phyloP scores from a whole-genome alignment of 2,113 vertebrate species.

The Tursiops truncatus region DNA sequence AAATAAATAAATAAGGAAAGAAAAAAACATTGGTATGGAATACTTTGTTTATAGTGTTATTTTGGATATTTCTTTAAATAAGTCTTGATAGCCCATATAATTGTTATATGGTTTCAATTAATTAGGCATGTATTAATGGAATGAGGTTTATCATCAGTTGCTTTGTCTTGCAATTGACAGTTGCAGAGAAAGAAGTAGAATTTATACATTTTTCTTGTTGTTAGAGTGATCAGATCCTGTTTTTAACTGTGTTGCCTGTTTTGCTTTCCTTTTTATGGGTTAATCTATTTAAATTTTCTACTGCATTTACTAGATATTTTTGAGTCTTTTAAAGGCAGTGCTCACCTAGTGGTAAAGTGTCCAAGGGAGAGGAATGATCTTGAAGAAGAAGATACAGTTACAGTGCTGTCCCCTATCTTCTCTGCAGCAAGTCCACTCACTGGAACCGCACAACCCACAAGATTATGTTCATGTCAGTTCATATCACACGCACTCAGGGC shows the following conservation, averaged over 20 bases:
- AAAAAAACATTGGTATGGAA: neutral
- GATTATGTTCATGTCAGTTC: neutral
- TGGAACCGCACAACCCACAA: rapidly evolving
- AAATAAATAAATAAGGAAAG: neutral
- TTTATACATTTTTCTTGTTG: neutral
- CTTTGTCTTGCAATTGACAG: neutral
- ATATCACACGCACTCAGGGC: no score
- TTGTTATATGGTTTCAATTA: neutral
- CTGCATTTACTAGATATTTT: neutral
- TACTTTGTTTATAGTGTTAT: neutral
- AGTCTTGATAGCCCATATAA: neutral
- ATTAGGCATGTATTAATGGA: neutral
- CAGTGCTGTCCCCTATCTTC: neutral
- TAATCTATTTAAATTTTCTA: neutral
- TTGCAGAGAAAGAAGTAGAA: neutral
- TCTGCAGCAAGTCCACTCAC: neutral
- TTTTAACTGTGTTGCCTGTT: neutral
- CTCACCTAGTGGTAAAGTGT: no score
- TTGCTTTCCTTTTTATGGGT: neutral
- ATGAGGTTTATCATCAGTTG: neutral
- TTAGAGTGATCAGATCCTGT: neutral
- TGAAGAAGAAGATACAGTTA: neutral
- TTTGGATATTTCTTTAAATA: neutral
- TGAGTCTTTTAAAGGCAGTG: neutral
- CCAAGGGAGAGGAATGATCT: no score